Evolutionary conservation across 2,113 vertebrate genomes (phyloP).

Genomic region (Pachypanchax playfairii): DNA sequence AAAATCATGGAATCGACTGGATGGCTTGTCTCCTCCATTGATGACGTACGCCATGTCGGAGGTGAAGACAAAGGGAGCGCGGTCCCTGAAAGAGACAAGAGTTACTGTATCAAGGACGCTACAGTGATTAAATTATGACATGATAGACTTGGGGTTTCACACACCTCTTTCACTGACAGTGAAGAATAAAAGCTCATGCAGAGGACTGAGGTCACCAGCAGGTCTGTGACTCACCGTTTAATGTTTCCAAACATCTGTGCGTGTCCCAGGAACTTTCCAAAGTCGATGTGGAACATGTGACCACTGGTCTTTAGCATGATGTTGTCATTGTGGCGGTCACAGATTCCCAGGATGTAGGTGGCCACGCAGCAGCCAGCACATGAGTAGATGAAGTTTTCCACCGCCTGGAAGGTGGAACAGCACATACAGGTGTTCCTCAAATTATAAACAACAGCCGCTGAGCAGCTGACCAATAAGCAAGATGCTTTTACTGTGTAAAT

Average conservation of each 20-base stretch:
- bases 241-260: conserved; percentile 99
- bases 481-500: neutral
- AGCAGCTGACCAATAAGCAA: neutral
- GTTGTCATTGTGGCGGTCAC: conserved; percentile 98
- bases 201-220: no score
- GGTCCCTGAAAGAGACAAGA: conserved; percentile 81
- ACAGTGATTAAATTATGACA: no score
- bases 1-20: conserved; percentile 97
- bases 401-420: conserved; percentile 79
- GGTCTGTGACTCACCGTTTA: conserved; percentile 83
- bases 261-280: conserved; percentile 95
- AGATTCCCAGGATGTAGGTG: conserved; percentile 96
- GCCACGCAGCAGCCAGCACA: conserved; percentile 97
- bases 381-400: conserved; percentile 99
- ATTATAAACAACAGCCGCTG: no score
- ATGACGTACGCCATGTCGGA: conserved; percentile 99
- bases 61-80: conserved; percentile 96
- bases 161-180: no score
- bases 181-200: no score
- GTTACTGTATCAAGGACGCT: neutral
- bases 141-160: no score
- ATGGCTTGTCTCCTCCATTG: conserved; percentile 96
- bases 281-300: conserved; percentile 99
- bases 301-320: conserved; percentile 98
- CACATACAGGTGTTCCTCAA: neutral